Base-by-base conservation (phyloP, 1,140 invertebrate genomes). In the Drosophila chauvacae region DNA sequence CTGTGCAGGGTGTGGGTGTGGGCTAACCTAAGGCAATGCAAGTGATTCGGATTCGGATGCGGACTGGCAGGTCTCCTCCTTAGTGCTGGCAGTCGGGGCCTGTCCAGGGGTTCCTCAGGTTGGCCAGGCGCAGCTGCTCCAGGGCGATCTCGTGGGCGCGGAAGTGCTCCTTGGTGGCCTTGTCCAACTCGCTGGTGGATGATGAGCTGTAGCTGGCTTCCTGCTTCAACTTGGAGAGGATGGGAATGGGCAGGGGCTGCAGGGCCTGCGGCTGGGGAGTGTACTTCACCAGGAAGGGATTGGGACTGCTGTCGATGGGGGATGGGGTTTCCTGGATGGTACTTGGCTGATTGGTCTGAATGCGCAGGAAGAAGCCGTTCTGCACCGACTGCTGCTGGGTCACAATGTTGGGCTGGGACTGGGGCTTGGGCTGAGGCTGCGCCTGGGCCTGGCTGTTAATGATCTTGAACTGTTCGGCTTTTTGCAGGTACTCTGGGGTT, bases 41-140 rank as follows among this genome's bases (percentile, higher is more conserved):
- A 81, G 64, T 71, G 80, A 75, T 69, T 80, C 61, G 51, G 28
- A 55, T 60, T 35, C 30, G 41, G 30, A 28, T 48, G 47, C 14
- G 26, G 14, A 48, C 23, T 48, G 47, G 47, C 47, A 48, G 47
- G 47, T 48, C 23, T 48, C 20, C 39, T 59, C 11, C 42, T 44
- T 66, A 85, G 77, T 62, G 60, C 37, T 64, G 61, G 53, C 69
- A 80, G 7, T 65, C 50, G 41, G 59, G 57, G 20, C 18, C 51
- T 3, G 65, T 61, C 41, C 58, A 70, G 30, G 81, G 66, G 57
- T 80, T 75, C 63, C 73, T 79, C n/a, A 75, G 61, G 69, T 90
- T 92, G 47, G 91, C 87, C 80, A 90, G 71, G 30, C 91, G 91
- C 56, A 92, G 74, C 57, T 91, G 91, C 60, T 92, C 91, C 61